A percentile compares a stretch with the other conserved stretches of the same genome.
phyloP scores from a whole-genome alignment of 1,140 invertebrate genomes.

The Meloidogyne hapla region DNA sequence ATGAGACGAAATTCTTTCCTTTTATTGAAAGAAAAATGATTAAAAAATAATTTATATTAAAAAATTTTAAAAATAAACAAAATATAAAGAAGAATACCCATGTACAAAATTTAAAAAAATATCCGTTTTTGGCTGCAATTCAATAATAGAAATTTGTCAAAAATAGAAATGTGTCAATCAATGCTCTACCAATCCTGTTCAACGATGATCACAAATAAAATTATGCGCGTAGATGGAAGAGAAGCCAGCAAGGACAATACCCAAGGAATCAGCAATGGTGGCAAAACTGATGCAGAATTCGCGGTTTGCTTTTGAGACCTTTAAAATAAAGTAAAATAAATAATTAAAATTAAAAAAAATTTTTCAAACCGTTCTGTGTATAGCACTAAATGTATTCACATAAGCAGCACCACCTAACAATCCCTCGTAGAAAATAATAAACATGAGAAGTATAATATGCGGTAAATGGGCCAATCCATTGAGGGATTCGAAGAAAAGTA shows the following conservation, averaged over 20 bases:
- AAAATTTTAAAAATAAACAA: background rate
- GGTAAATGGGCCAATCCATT: conserved; percentile 40
- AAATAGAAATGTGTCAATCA: background rate
- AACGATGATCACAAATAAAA: conserved; percentile 43
- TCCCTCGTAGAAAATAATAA: conserved; percentile 46
- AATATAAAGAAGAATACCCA: background rate
- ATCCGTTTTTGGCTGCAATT: too few species aligned
- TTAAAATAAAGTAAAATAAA: too few species aligned
- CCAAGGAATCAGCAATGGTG: conserved; percentile 44
- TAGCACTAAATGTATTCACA: conserved; percentile 46
- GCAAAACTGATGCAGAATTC: conserved; percentile 51
- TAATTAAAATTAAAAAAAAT: conserved; percentile 22
- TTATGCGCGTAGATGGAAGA: conserved; percentile 44
- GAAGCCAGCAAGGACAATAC: conserved; percentile 49
- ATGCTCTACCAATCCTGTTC: background rate
- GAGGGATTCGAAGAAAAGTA: conserved; percentile 53
- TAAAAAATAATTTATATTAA: background rate
- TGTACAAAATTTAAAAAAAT: background rate
- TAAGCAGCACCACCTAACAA: conserved; percentile 47
- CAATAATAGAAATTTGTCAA: too few species aligned
- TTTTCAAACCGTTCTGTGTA: conserved; percentile 36
- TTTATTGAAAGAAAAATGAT: too few species aligned
- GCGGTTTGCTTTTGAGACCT: conserved; percentile 35
- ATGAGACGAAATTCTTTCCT: background rate
- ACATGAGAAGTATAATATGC: conserved; percentile 54